Evolutionary conservation across 2,888 invertebrate species (phyloP).

Genomic region (Xanthorhoe designata): DNA sequence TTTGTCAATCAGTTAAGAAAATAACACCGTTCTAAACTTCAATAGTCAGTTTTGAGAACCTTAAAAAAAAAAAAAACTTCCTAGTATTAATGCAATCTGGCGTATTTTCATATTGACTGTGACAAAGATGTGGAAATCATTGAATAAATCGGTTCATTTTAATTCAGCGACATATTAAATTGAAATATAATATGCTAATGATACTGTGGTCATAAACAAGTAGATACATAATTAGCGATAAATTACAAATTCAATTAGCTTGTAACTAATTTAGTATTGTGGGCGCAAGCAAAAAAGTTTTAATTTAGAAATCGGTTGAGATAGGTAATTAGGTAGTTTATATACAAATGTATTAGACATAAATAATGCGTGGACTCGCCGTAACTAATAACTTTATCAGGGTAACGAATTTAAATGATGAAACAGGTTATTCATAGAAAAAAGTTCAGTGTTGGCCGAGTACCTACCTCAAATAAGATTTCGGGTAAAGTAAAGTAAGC

Average conservation of each 20-base stretch:
- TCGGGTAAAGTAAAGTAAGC: too few species aligned
- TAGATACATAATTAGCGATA: slow-evolving; percentile 66
- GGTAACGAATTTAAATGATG: too few species aligned
- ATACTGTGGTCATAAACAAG: slow-evolving; percentile 29
- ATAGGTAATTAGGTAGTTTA: background rate
- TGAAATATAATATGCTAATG: slow-evolving; percentile 31
- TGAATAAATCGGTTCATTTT: slow-evolving; percentile 13
- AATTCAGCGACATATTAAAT: slow-evolving; percentile 29
- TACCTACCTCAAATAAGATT: too few species aligned
- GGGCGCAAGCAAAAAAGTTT: slow-evolving; percentile 51
- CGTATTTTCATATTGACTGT: too few species aligned
- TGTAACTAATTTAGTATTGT: slow-evolving; percentile 64
- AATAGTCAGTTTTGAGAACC: too few species aligned
- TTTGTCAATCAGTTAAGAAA: too few species aligned
- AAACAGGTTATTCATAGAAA: too few species aligned
- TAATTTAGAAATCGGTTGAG: slow-evolving; percentile 47
- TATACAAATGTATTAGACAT: background rate
- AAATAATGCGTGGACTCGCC: background rate
- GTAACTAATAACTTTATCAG: background rate
- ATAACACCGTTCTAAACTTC: too few species aligned
- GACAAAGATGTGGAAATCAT: too few species aligned
- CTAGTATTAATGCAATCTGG: too few species aligned
- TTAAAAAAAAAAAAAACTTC: too few species aligned
- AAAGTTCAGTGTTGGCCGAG: too few species aligned
- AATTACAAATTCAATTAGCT: slow-evolving; percentile 77